These are phyloP conservation scores for Phaethon lepturus DNA, from an alignment of 2,113 vertebrate species.

Conservation along the genomic window DNA sequence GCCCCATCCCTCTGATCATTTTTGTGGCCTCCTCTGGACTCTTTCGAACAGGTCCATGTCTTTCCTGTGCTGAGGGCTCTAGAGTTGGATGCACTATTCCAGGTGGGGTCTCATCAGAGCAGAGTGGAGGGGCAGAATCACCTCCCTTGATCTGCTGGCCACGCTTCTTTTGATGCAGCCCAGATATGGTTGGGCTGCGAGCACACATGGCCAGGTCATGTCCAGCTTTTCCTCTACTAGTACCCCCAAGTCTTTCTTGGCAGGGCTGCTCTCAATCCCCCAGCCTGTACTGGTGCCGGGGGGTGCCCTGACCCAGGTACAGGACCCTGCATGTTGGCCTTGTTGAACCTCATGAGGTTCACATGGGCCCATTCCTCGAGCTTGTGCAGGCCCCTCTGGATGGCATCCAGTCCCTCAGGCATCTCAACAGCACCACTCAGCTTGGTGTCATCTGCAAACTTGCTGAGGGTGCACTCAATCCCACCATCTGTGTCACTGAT, in stretches of 20 bases:
- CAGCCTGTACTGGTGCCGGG: too few species aligned
- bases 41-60: neutral
- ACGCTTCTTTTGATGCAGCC: too few species aligned
- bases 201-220: too few species aligned
- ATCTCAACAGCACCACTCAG: neutral
- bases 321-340: neutral
- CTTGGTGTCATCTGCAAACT: neutral
- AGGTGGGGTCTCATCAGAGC: too few species aligned
- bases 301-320: neutral
- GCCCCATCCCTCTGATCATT: neutral
- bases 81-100: too few species aligned
- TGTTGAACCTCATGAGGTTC: neutral
- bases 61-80: neutral
- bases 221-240: too few species aligned
- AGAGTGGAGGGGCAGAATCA: too few species aligned
- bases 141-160: too few species aligned
- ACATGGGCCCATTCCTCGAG: neutral
- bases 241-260: too few species aligned
- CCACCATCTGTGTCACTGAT: fast-evolving
- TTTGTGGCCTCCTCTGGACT: neutral
- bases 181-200: too few species aligned
- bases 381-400: neutral
- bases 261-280: too few species aligned
- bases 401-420: neutral
- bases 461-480: neutral